A percentile compares a stretch with the other conserved stretches of the same genome.
Evolutionary conservation across 2,113 vertebrate genomes (phyloP).

Genomic region (Prionailurus bengalensis): DNA sequence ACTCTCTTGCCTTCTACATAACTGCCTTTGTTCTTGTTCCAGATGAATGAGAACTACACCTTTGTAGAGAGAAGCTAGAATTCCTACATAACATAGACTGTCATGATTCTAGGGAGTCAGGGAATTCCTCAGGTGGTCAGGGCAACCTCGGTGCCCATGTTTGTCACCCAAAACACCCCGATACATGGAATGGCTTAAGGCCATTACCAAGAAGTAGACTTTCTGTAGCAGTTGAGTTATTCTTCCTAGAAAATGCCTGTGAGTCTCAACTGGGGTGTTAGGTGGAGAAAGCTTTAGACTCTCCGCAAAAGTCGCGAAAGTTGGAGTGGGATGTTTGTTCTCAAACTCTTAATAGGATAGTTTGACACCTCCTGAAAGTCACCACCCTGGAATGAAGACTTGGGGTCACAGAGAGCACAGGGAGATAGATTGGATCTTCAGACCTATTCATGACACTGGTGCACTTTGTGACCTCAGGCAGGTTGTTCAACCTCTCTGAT

Average conservation of each 20-base stretch:
- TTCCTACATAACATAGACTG: not conserved
- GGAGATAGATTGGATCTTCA: not conserved
- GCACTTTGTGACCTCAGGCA: not conserved
- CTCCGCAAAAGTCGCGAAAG: not conserved
- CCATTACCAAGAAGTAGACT: not conserved
- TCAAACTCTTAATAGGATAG: not conserved
- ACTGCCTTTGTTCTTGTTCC: not conserved
- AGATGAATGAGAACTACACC: not conserved
- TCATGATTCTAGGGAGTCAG: not conserved
- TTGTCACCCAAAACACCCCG: not conserved
- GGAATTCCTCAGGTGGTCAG: not conserved
- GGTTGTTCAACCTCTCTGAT: not conserved
- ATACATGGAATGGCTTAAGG: not conserved
- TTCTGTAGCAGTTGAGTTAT: not conserved
- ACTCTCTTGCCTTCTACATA: not conserved
- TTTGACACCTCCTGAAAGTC: not conserved
- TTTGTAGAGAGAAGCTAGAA: slow-evolving; percentile 8
- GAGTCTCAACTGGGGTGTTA: not conserved
- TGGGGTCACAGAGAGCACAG: not conserved
- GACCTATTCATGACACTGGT: not conserved
- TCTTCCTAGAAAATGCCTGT: not conserved
- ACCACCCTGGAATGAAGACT: slow-evolving; percentile 10
- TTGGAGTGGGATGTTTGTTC: not conserved
- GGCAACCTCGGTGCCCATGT: not conserved
- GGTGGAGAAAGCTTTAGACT: not conserved